These are phyloP conservation scores for Alethe diademata DNA, from an alignment of 2,113 vertebrate genomes.

Conservation along the genomic window DNA sequence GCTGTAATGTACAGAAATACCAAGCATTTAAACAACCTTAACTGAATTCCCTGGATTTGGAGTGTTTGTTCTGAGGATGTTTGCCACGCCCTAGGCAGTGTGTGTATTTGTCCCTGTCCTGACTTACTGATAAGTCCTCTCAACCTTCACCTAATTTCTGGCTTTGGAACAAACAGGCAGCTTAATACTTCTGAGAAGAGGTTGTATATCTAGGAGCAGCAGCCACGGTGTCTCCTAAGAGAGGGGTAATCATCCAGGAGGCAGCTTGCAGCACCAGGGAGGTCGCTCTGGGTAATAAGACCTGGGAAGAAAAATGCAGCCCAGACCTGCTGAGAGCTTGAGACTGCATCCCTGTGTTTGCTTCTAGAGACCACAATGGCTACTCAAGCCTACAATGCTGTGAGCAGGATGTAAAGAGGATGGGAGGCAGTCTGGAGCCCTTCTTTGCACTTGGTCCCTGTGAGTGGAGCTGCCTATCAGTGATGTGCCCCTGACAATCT, in stretches of 20 bases:
- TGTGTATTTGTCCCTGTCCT: not conserved
- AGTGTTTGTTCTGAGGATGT: not conserved
- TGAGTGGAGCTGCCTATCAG: not conserved
- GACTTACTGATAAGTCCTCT: not conserved
- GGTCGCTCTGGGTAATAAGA: not conserved
- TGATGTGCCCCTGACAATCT: not conserved
- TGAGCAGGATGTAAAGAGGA: not conserved
- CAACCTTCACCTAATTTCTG: constrained; percentile 22
- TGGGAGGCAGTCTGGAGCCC: not conserved
- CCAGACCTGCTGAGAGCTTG: not conserved
- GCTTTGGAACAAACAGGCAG: not conserved
- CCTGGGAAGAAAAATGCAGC: not conserved
- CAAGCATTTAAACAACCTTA: not conserved
- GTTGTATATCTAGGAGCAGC: not conserved
- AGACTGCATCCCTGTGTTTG: not conserved
- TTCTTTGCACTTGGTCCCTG: not conserved
- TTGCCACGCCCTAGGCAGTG: not conserved
- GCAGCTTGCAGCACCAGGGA: not conserved
- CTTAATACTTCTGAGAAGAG: not conserved
- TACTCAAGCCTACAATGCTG: not conserved
- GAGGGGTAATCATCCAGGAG: rapidly evolving
- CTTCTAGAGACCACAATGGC: not conserved
- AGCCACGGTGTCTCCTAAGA: not conserved
- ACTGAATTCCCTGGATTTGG: not conserved
- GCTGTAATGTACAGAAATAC: not conserved